Conservation (phyloP, 2,888 invertebrate species). For the Machimus atricapillus region DNA sequence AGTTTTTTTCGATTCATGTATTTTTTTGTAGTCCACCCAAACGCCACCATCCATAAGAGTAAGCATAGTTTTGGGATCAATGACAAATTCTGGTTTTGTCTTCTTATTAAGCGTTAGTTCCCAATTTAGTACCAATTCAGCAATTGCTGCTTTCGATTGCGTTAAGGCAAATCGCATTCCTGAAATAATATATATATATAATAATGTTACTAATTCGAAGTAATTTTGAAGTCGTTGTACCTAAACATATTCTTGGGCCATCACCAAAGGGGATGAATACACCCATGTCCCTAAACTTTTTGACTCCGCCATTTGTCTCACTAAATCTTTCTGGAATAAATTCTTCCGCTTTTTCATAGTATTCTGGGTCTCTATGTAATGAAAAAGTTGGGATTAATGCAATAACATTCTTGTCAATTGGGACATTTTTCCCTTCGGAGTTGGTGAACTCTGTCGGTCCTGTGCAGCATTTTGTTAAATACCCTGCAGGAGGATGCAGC, state of each 20-base stretch:
- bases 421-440: constrained; percentile 51
- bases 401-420: constrained; percentile 50
- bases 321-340: constrained; percentile 57
- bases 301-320: constrained; percentile 53
- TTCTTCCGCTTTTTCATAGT: constrained; percentile 52
- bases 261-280: not conserved
- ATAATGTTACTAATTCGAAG: not conserved
- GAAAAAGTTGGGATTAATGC: constrained; percentile 53
- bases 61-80: constrained; percentile 54
- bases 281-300: constrained; percentile 49
- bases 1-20: not conserved
- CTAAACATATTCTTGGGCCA: not conserved
- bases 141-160: not conserved
- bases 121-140: not conserved
- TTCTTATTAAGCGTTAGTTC: not conserved
- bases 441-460: constrained; percentile 52
- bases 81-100: constrained; percentile 47
- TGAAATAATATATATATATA: no score
- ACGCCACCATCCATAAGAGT: constrained; percentile 55
- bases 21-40: constrained; percentile 51
- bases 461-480: constrained; percentile 54
- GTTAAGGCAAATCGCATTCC: constrained; percentile 3
- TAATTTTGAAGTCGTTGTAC: not conserved
- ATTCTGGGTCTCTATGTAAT: constrained; percentile 54
- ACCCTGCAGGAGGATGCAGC: constrained; percentile 52